Base-by-base conservation (phyloP, 2,113 vertebrate species). In the Muntiacus reevesi region DNA sequence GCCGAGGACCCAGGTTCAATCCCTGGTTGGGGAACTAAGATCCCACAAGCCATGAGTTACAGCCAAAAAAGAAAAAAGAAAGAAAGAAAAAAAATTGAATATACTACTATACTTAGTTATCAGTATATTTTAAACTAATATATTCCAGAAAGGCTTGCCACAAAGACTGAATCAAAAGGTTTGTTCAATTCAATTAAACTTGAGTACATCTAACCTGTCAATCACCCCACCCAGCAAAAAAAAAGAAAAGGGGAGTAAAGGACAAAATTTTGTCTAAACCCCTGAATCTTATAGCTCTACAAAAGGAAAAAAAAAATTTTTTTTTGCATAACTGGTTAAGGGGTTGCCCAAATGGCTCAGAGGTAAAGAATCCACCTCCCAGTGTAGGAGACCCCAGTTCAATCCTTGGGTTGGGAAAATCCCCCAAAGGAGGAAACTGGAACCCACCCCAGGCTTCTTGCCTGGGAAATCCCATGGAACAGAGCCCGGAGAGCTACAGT, bases 101-200 rank as follows among this genome's bases (percentile, higher is more conserved):
- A 71, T n/a, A 89, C 15, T 78, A 62, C 13, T 36, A 84, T 3
- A 87, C 0, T 90, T 87, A 83, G 13, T 76, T 57, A 84, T 36
- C 59, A 97, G 60, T 54, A 83, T 10, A 86, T 74, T 93, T 81
- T 95, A 89, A 23, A 79, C 43, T 90, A 92, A 86, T n/a, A 79
- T 6, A 57, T 60, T 83, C 60, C 45, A 88, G 30, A 95, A 95
- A 88, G 13, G 14, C 33, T 94, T 96, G 84, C 16, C 54, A 97
- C 6, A 82, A 90, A 88, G 57, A 81, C 28, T 52, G 10, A 91
- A 92, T 86, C 57, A 82, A 88, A 93, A 95, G 3, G n/a, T 33
- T 62, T 91, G 90, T 85, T 27, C 27, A 76, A 87, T 52, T 83
- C 54, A 96, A 40, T 71, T 47, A 79, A 74, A 83, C 19, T 21